phyloP scores from a whole-genome alignment of 2,113 vertebrate genomes.

The Sus scrofa region DNA sequence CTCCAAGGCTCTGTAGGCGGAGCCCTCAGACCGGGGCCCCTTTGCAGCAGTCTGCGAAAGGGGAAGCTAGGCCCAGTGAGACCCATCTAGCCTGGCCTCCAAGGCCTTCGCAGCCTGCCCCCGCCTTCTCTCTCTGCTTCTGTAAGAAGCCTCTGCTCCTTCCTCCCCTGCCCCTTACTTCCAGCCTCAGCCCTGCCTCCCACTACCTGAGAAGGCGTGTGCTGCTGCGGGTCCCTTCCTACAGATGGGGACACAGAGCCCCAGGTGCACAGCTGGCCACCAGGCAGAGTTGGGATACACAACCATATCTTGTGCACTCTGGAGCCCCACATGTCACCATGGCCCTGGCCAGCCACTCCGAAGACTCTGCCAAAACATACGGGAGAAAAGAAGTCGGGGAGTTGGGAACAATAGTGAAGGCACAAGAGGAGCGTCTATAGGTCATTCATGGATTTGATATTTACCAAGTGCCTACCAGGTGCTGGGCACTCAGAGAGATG shows the following conservation, averaged over 20 bases:
- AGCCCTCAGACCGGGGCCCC: conserved; percentile 30
- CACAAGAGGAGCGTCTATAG: background rate
- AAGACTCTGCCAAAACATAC: background rate
- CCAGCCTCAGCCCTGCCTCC: background rate
- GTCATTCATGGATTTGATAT: background rate
- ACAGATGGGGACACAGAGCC: background rate
- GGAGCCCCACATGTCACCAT: background rate
- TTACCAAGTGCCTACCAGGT: background rate
- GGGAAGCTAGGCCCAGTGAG: background rate
- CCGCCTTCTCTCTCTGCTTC: background rate
- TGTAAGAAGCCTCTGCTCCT: background rate
- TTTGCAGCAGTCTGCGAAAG: background rate
- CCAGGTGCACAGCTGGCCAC: background rate
- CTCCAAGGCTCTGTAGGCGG: conserved; percentile 29
- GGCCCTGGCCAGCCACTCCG: background rate
- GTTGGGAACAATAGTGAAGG: background rate
- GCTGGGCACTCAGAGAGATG: background rate
- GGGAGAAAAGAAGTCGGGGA: background rate
- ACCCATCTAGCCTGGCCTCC: background rate
- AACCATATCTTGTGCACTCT: background rate
- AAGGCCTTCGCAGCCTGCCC: background rate
- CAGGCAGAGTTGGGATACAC: background rate
- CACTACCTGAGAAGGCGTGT: background rate
- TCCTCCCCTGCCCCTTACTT: background rate
- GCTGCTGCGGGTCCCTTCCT: background rate